A percentile compares a stretch with the other conserved stretches of the same genome.
Evolutionary conservation across 2,113 vertebrate species (phyloP).

Genomic region (Aegithalos caudatus): DNA sequence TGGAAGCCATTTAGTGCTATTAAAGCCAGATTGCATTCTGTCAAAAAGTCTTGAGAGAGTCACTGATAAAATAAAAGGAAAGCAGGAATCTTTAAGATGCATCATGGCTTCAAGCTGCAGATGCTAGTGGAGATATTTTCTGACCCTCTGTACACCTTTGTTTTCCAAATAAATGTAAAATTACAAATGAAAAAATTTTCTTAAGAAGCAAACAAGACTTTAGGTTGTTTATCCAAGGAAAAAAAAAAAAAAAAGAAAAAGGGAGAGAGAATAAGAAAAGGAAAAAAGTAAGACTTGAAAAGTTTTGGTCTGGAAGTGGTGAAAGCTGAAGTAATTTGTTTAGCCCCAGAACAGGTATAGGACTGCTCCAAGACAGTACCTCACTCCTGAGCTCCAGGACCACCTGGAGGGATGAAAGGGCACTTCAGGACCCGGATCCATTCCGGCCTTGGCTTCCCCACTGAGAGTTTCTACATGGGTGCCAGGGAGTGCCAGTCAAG

Average conservation of each 20-base stretch:
- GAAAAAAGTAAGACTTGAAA: background rate
- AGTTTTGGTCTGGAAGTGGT: background rate
- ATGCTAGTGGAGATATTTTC: background rate
- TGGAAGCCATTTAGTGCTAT: background rate
- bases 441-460: background rate
- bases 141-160: background rate
- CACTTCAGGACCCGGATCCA: background rate
- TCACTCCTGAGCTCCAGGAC: conserved; percentile 15
- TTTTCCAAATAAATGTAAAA: background rate
- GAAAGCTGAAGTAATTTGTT: conserved; percentile 55
- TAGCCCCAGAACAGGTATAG: conserved; percentile 26
- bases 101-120: background rate
- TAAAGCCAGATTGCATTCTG: background rate
- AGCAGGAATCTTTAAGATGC: background rate
- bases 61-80: background rate
- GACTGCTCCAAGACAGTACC: background rate
- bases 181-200: background rate
- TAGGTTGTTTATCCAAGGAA: background rate
- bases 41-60: background rate
- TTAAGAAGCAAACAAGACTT: background rate
- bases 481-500: conserved; percentile 38
- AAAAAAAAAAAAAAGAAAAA: background rate
- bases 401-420: conserved; percentile 37
- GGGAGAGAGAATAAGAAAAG: background rate
- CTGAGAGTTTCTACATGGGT: background rate